Percentiles rank a stretch among this genome's conserved stretches.
Conservation (phyloP, 2,797 vertebrate species). For the Diceros bicornis region DNA sequence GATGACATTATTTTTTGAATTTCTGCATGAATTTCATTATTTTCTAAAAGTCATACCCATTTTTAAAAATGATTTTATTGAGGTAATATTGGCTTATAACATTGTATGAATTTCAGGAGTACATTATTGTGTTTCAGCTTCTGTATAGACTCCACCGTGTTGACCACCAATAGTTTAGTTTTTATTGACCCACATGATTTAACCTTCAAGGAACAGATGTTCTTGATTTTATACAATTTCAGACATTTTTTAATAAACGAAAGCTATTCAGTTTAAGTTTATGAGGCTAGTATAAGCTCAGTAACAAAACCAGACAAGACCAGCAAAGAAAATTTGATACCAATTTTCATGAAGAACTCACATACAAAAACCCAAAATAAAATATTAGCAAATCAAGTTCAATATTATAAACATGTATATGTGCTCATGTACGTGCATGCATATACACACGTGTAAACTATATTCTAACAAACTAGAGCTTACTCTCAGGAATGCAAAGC, state of each 20-base stretch:
- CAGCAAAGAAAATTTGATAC: not conserved
- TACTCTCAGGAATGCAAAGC: not conserved
- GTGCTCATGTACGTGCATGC: not conserved
- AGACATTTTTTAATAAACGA: conserved; percentile 4
- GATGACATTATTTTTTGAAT: not conserved
- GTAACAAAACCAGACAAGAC: conserved; percentile 50
- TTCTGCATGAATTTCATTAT: too few relatives aligned
- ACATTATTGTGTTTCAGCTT: too few relatives aligned
- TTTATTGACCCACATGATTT: not conserved
- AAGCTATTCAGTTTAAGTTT: conserved; percentile 10
- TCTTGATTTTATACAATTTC: conserved; percentile 44
- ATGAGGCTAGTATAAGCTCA: not conserved
- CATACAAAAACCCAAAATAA: not conserved
- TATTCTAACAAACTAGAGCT: not conserved
- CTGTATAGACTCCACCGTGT: too few relatives aligned
- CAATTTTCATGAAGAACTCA: not conserved
- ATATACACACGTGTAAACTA: not conserved
- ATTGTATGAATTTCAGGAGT: too few relatives aligned
- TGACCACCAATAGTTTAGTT: too few relatives aligned
- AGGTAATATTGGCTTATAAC: too few relatives aligned
- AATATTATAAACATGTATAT: not conserved
- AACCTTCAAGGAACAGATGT: conserved; percentile 40
- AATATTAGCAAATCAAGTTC: not conserved
- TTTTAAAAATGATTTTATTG: too few relatives aligned
- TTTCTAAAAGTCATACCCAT: too few relatives aligned